Base-by-base conservation (phyloP, 2,797 vertebrate species). In the Jordanella pulchra region DNA sequence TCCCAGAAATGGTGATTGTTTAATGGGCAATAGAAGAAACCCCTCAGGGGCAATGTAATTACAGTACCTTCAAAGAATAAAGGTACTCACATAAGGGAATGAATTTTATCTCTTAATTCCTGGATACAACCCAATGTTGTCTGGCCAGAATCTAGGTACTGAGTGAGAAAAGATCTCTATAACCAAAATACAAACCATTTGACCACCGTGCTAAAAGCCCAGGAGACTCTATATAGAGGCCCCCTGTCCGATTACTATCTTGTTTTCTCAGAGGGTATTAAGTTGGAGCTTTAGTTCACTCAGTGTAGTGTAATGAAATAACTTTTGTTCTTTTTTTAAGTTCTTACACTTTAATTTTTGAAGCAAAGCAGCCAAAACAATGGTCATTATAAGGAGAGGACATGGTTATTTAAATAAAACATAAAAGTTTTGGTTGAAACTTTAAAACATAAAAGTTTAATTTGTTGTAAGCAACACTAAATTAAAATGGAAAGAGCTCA, bases 231-330 rank as follows among this genome's bases (percentile, higher is more conserved):
- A 25, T 48, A 50, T 25, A n/a, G 39, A 54, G 17, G 35, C 35
- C 35, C 28, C 17, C 17, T 53, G 47, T 73, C 45, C 39, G 30
- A 23, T 67, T 67, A 25, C 27, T 42, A 39, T 42, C 4, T 4
- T 18, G 10, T 44, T 28, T 30, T 53, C 32, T 17, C 77, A 58
- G 73, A 12, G 9, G 65, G 39, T 55, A 72, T 66, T 23, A 51
- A 50, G 23, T 63, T 39, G 18, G 67, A 56, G 65, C 71, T 81
- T 79, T 72, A 76, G 15, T 71, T 76, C 53, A 13, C 47, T 89
- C 84, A 89, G 76, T 90, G 84, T 72, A 80, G 53, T 88, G 67
- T 88, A 85, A 90, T 82, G 89, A 85, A 47, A 18, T 3, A 3
- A 54, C 72, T 70, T 69, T 82, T 82, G 80, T 1, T 39, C 1